These are phyloP conservation scores for Ormia ochracea DNA, from an alignment of 2,888 invertebrate genomes.

Conservation along the genomic window DNA sequence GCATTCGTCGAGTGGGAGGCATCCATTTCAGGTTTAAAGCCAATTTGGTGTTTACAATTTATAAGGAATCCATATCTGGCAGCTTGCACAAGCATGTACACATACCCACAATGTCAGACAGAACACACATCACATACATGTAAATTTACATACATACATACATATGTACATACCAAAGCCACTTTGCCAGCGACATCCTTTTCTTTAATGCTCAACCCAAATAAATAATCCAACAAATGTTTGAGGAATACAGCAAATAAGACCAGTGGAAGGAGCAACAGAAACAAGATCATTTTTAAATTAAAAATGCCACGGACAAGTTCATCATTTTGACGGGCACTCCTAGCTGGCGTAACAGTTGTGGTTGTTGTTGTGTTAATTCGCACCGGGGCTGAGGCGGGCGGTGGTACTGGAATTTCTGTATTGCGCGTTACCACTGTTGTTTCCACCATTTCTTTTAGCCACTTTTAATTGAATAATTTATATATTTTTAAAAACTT, in stretches of 20 bases:
- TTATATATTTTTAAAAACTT: neutral
- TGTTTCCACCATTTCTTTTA: slow-evolving; percentile 70
- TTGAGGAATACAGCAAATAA: slow-evolving; percentile 72
- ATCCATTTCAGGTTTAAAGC: too few relatives aligned
- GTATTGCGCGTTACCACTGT: slow-evolving; percentile 64
- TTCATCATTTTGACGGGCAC: slow-evolving; percentile 68
- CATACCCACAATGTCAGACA: too few relatives aligned
- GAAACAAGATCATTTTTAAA: slow-evolving; percentile 70
- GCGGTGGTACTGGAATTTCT: slow-evolving; percentile 47
- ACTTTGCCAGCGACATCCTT: slow-evolving; percentile 76
- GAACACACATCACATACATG: neutral
- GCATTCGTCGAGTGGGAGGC: too few relatives aligned
- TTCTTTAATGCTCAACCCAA: slow-evolving; percentile 70
- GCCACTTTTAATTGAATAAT: neutral
- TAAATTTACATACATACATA: neutral
- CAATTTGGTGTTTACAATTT: too few relatives aligned
- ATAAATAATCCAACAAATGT: slow-evolving; percentile 74
- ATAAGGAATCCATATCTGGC: too few relatives aligned
- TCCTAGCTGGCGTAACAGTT: slow-evolving; percentile 13
- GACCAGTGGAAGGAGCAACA: slow-evolving; percentile 72
- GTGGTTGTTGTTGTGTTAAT: slow-evolving; percentile 47
- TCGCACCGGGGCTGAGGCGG: slow-evolving; percentile 51
- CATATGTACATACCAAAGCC: slow-evolving; percentile 71
- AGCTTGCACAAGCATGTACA: too few relatives aligned
- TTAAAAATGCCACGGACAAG: slow-evolving; percentile 71